Conservation (phyloP, 2,113 vertebrate species). For the Ursus arctos region DNA sequence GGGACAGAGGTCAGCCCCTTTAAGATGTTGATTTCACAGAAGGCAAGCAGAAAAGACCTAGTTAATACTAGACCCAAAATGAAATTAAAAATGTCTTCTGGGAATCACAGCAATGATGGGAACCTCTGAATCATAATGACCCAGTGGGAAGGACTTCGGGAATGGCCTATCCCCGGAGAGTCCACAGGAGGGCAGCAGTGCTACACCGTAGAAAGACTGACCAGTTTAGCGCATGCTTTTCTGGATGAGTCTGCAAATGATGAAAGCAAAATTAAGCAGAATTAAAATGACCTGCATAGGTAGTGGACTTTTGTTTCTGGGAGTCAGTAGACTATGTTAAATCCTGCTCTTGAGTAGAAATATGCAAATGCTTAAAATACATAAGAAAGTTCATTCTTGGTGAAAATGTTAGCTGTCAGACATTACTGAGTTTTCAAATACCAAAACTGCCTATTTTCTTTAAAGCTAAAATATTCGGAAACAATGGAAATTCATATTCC, state of each 20-base stretch:
- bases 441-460: neutral
- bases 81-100: slow-evolving; percentile 10
- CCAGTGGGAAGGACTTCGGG: neutral
- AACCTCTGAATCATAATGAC: neutral
- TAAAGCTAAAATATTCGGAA: neutral
- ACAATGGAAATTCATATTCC: neutral
- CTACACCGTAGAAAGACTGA: too few species aligned
- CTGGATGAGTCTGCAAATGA: neutral
- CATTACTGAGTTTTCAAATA: neutral
- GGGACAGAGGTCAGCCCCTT: neutral
- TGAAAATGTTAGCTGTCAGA: neutral
- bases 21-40: neutral
- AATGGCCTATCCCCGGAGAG: too few species aligned
- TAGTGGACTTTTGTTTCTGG: neutral
- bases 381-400: neutral
- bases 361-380: neutral
- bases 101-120: neutral
- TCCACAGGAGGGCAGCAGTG: slow-evolving; percentile 62
- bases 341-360: neutral
- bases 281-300: too few species aligned
- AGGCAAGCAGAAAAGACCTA: neutral
- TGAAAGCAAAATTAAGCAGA: neutral
- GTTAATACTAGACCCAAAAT: neutral
- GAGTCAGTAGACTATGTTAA: neutral
- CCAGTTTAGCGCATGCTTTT: neutral